Base-by-base conservation (phyloP, 1,140 invertebrate species). In the Pararge aegeria region DNA sequence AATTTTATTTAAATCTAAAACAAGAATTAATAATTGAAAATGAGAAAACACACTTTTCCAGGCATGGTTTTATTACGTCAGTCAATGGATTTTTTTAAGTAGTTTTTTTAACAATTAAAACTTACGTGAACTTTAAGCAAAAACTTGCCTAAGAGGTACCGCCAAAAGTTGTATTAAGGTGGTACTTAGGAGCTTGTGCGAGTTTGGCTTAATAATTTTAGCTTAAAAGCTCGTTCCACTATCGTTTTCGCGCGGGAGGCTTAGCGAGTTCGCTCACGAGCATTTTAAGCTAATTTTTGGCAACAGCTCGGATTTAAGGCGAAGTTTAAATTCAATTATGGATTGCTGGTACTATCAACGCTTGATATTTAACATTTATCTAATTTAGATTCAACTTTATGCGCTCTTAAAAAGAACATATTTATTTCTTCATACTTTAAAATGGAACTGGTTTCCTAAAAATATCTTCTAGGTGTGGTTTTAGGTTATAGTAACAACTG, bases 141-240 rank as follows among this genome's bases (percentile, higher is more conserved):
- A 42, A 42, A 42, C 16, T 56, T 34, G 44, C 20, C 48, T 60
- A 58, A 55, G 52, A 61, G 42, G 61, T 24, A 24, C 3, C 64
- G 61, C 53, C 70, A 58, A 66, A 74, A 77, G 67, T 73, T 74
- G 58, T 66, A 63, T 44, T 40, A 51, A 66, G 60, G 55, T 59
- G 58, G 66, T 70, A 77, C 63, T 65, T 66, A 74, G 68, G 66
- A 67, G 62, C 59, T 42, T 64, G 69, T 67, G 70, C 69, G 78
- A 82, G 71, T 83, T 75, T 68, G 78, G 77, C 75, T 80, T 87
- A 84, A 83, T 85, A 80, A 87, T 80, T 88, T 88, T 82, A 87
- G 78, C 80, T 80, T 86, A 81, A 89, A 89, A 89, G 82, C 86
- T 83, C 74, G 73, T 69, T 62, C 64, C 71, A 71, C 77, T 86